Evolutionary conservation across 2,888 invertebrate genomes (phyloP), one percentile per base, ranked within the genome.

Genomic region (Agriopis aurantiaria): DNA sequence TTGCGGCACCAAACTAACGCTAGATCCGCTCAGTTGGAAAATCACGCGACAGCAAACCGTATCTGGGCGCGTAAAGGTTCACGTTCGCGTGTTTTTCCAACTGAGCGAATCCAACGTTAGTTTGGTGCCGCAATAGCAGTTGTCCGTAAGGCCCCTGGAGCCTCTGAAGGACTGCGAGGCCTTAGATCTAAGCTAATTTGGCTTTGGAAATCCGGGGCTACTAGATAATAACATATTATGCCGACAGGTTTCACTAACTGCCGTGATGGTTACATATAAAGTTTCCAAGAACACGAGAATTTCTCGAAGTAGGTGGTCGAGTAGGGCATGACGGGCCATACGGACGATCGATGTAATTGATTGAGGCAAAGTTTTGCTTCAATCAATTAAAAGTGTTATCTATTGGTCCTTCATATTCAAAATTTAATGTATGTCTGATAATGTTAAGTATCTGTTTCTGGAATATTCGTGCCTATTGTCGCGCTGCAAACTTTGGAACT

Each of bases 261-360:
- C 33, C 56, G 62, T 51, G 66, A 69, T 61, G 55, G 64, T 71
- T 67, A 71, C 67, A 67, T 63, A 46, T 61, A 57, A 65, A 64
- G 45, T 60, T 71, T 62, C 51, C 48, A 7, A 33, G 52, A 62
- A 68, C 33, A 17, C 51, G 60, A 58, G 56, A 49, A 43, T 69
- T 63, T 55, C n/a, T n/a, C 45, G 62, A 63, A 68, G 52, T 41
- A 14, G 6, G 12, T 11, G 61, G 49, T 43, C 17, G 43, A 57
- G 17, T 57, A 9, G 45, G 14, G 23, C 45, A 12, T 17, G 57
- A 10, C 43, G 55, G 49, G 48, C 46, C 59, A 56, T 63, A 63
- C 72, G 65, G 67, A 67, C 71, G 69, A 84, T 81, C 79, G 79
- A 84, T 84, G 82, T 80, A 78, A 85, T 82, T 75, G 78, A 74